phyloP scores from a whole-genome alignment of 2,113 vertebrate species.

The Euleptes europaea region DNA sequence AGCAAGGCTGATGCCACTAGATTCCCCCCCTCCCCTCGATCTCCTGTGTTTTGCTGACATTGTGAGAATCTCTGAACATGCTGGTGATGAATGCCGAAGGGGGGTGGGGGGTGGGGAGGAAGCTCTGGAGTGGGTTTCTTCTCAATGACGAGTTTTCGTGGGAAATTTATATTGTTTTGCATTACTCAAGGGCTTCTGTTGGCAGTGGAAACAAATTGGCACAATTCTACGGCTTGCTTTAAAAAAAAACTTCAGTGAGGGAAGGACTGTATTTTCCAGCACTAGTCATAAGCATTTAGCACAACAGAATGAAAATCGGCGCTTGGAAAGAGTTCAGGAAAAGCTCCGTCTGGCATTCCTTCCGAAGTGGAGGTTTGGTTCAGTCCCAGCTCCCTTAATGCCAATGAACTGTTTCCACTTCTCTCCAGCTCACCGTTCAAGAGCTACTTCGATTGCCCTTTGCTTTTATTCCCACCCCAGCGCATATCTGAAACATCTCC shows the following conservation, averaged over 20 bases:
- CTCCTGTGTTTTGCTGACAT: slow-evolving; percentile 58
- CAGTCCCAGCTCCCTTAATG: slow-evolving; percentile 79
- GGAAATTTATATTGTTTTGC: slow-evolving; percentile 72
- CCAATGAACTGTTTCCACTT: slow-evolving; percentile 79
- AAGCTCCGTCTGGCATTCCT: slow-evolving; percentile 82
- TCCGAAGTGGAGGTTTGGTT: slow-evolving; percentile 81
- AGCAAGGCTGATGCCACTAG: slow-evolving; percentile 32
- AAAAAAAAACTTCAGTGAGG: slow-evolving; percentile 66
- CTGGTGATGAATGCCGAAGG: slow-evolving; percentile 31
- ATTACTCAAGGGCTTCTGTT: slow-evolving; percentile 68
- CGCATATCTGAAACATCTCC: slow-evolving; percentile 23
- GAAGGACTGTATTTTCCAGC: slow-evolving; percentile 78
- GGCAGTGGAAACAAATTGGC: slow-evolving; percentile 75
- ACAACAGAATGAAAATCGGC: slow-evolving; percentile 82
- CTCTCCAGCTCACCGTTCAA: slow-evolving; percentile 70
- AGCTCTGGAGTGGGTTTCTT: slow-evolving; percentile 54
- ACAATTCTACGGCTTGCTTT: slow-evolving; percentile 54
- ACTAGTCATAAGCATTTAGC: slow-evolving; percentile 69
- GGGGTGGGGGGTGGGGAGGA: slow-evolving; percentile 25
- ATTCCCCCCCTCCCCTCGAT: not conserved
- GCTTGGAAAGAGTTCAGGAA: slow-evolving; percentile 80
- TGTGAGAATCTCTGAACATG: slow-evolving; percentile 57
- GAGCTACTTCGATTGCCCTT: slow-evolving; percentile 72
- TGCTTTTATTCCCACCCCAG: slow-evolving; percentile 57
- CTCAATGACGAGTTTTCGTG: slow-evolving; percentile 73